Percentiles rank a stretch among this genome's conserved stretches.
Conservation (phyloP, 2,888 invertebrate species). For the Bimastos eiseni region DNA sequence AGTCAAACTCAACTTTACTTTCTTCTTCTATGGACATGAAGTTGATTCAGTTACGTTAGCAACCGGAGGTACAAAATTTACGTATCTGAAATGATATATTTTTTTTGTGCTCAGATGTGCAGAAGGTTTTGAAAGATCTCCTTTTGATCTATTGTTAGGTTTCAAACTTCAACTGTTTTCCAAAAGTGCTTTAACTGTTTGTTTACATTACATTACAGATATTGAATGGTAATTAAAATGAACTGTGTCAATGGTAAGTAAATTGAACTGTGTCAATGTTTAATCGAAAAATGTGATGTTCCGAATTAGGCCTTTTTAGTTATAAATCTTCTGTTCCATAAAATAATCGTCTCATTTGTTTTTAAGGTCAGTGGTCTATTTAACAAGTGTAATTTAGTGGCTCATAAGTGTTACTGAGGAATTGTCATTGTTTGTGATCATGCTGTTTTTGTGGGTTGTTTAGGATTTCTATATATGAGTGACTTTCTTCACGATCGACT, state of each 20-base stretch:
- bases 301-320: not conserved
- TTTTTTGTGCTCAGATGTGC: not conserved
- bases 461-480: conserved; percentile 22
- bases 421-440: not conserved
- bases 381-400: not conserved
- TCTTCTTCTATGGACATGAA: conserved; percentile 20
- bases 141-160: not conserved
- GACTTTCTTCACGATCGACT: conserved; percentile 22
- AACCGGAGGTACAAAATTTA: not conserved
- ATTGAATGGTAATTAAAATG: not conserved
- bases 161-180: not conserved
- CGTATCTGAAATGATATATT: not conserved
- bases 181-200: not conserved
- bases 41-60: conserved; percentile 16
- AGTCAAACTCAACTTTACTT: conserved; percentile 17
- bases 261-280: not conserved
- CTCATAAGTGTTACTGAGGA: not conserved
- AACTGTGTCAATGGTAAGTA: too few species aligned
- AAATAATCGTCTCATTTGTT: not conserved
- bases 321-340: not conserved
- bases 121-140: not conserved
- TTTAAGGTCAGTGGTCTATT: not conserved
- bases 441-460: not conserved
- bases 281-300: not conserved
- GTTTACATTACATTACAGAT: conserved; percentile 2